These are phyloP conservation scores for Uria aalge DNA, from an alignment of 2,113 vertebrate species.

Conservation along the genomic window DNA sequence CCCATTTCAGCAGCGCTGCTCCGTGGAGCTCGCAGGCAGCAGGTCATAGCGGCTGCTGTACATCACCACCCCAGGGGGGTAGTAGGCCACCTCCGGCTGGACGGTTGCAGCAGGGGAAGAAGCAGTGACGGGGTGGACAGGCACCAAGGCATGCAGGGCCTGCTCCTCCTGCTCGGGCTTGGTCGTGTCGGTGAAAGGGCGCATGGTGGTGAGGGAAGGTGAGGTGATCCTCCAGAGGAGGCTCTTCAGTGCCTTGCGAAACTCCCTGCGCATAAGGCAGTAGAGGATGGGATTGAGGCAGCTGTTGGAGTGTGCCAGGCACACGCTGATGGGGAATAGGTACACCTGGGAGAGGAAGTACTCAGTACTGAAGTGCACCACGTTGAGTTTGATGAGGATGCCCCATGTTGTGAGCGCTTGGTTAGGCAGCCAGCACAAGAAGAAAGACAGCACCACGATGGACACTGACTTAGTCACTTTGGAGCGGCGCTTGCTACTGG, in stretches of 20 bases:
- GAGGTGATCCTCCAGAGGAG: conserved; percentile 88
- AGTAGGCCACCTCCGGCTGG: conserved; percentile 76
- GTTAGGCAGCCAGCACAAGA: conserved; percentile 96
- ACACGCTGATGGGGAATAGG: conserved; percentile 91
- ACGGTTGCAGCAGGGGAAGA: not conserved
- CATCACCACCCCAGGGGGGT: conserved; percentile 84
- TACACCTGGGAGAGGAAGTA: conserved; percentile 93
- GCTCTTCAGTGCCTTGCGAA: conserved; percentile 88
- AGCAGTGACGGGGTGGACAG: not conserved
- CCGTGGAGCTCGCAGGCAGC: conserved; percentile 76
- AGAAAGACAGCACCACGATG: conserved; percentile 92
- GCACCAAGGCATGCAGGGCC: conserved; percentile 65
- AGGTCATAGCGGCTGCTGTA: conserved; percentile 78
- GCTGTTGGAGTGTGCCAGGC: conserved; percentile 96
- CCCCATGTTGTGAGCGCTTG: conserved; percentile 94
- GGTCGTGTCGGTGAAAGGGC: conserved; percentile 85
- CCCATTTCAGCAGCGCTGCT: conserved; percentile 50
- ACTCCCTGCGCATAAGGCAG: conserved; percentile 93
- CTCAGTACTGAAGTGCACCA: conserved; percentile 86
- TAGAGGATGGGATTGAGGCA: conserved; percentile 95
- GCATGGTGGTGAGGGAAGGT: conserved; percentile 81
- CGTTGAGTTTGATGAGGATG: conserved; percentile 93
- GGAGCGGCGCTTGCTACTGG: conserved; percentile 83
- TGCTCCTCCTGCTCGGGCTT: conserved; percentile 85
- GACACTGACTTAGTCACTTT: conserved; percentile 93